These are phyloP conservation scores for Caracal caracal DNA, from an alignment of 2,113 vertebrate species.

Conservation along the genomic window DNA sequence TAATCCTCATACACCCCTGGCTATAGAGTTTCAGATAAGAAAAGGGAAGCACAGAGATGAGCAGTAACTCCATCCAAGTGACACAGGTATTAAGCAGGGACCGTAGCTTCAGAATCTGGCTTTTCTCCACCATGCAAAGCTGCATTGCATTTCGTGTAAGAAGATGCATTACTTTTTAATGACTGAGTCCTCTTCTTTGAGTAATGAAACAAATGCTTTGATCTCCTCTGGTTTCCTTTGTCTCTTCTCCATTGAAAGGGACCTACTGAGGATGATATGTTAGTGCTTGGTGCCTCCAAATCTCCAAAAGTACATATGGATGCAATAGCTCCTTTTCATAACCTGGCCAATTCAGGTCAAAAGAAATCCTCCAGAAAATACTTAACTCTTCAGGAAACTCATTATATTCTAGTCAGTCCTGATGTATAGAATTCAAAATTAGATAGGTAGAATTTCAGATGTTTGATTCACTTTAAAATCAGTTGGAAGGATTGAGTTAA, in stretches of 20 bases:
- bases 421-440: conserved; percentile 37
- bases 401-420: not conserved
- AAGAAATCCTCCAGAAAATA: not conserved
- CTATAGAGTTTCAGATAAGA: not conserved
- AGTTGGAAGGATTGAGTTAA: not conserved
- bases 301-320: not conserved
- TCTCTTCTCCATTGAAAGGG: not conserved
- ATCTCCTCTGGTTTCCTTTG: not conserved
- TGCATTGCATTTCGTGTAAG: not conserved
- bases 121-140: not conserved
- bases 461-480: not conserved
- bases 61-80: not conserved
- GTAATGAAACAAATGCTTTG: not conserved
- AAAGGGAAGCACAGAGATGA: not conserved
- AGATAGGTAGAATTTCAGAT: conserved; percentile 7
- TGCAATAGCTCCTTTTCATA: not conserved
- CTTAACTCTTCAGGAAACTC: not conserved
- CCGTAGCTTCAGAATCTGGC: not conserved
- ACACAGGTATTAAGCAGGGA: not conserved
- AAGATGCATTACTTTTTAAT: not conserved
- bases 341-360: not conserved
- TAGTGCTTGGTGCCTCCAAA: not conserved
- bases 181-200: not conserved
- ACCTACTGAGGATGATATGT: not conserved
- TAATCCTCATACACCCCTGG: not conserved